Base-by-base conservation (phyloP, 2,888 invertebrate genomes). In the Lasioglossum malachurum region DNA sequence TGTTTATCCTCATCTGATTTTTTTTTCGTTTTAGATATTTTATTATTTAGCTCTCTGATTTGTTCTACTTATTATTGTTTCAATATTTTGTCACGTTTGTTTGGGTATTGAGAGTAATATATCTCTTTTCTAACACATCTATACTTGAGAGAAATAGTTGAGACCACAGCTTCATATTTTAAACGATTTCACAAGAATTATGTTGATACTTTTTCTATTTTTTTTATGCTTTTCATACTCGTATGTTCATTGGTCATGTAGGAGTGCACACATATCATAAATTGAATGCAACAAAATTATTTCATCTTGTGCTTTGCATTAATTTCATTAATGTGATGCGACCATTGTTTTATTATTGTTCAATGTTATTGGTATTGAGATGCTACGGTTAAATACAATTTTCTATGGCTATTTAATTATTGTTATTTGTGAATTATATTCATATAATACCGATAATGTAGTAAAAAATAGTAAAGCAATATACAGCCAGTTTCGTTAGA, bases 91-190 rank as follows among this genome's bases (percentile, higher is more conserved):
- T 83, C 75, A 73, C 64, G 60, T 83, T 44, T 79, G 72, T 82
- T 64, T 80, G 64, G 72, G 46, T 82, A 64, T 82, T 87, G 77
- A 89, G 87, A 90, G 84, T 91, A 91, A 93, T 90, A 93, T 93
- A 93, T 93, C 93, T 93, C 93, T 93, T 93, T 93, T 93, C 93
- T 93, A 93, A 91, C 91, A 93, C 90, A 87, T 82, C 78, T 82
- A 60, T 75, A 84, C 78, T 78, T 82, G 41, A 78, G 19, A 83
- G 19, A 83, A 75, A 82, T 82, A 78, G 78, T 53, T 67, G 73
- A 84, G 49, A 41, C 76, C 23, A 35, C 41, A 76, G 73, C 14
- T 76, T 81, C 2, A 75, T 49, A 77, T 71, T 74, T 74, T 72
- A 57, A 87, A 81, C 67, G 44, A 44, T 82, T 85, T 78, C 74